A percentile compares a stretch with the other conserved stretches of the same genome.
Evolutionary conservation across 2,113 vertebrate genomes (phyloP).

Genomic region (Mobula birostris): DNA sequence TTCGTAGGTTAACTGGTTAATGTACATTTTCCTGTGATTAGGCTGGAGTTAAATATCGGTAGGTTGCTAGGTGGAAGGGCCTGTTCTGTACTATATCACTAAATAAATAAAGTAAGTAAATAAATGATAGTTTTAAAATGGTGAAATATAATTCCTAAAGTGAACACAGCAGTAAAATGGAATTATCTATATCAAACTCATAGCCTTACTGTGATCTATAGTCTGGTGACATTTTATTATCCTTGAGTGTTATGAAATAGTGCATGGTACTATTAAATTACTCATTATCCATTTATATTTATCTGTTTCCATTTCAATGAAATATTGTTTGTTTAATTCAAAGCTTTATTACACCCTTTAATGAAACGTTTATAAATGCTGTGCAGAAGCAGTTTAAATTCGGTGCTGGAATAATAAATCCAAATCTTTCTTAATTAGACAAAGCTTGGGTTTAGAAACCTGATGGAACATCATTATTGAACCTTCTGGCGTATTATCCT

Average conservation of each 20-base stretch:
- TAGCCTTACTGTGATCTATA: neutral
- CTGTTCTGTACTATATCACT: neutral
- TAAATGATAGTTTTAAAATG: neutral
- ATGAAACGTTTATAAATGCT: neutral
- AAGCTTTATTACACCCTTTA: neutral
- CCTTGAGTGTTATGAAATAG: neutral
- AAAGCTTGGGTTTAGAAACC: neutral
- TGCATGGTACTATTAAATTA: conserved; percentile 6
- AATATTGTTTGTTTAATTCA: neutral
- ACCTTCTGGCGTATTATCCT: neutral
- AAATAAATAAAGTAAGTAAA: neutral
- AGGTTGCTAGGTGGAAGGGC: too few relatives aligned
- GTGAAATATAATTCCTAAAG: neutral
- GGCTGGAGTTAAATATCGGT: too few relatives aligned
- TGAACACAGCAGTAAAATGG: neutral
- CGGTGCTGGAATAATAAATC: neutral
- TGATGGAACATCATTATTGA: too few relatives aligned
- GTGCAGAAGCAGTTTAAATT: neutral
- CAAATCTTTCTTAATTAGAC: neutral
- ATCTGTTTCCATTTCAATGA: neutral
- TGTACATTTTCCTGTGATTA: too few relatives aligned
- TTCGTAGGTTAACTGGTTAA: too few relatives aligned
- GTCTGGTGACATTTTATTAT: conserved; percentile 11
- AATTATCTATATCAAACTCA: neutral
- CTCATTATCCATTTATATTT: conserved; percentile 9